These are phyloP conservation scores for Natator depressus DNA, from an alignment of 2,113 vertebrate genomes.

Conservation along the genomic window DNA sequence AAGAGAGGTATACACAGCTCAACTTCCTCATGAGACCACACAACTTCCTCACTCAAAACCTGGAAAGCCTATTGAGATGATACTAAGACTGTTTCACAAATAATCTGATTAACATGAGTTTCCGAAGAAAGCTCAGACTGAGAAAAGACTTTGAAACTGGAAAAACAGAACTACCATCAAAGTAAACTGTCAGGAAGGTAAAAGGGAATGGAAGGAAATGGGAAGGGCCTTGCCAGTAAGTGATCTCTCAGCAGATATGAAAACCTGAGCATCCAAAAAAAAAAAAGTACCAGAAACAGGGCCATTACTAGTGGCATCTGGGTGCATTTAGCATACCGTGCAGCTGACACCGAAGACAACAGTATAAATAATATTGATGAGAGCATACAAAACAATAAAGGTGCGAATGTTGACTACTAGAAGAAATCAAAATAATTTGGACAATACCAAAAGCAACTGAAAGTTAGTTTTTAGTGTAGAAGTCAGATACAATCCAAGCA, in stretches of 20 bases:
- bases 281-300: not conserved
- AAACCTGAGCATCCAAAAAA: conserved; percentile 4
- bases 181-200: conserved; percentile 66
- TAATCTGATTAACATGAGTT: conserved; percentile 58
- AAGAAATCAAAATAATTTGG: conserved; percentile 46
- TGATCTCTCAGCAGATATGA: conserved; percentile 1
- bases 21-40: not conserved
- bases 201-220: conserved; percentile 42
- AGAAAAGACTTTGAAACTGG: conserved; percentile 62
- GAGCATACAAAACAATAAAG: conserved; percentile 27
- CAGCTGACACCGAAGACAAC: conserved; percentile 20
- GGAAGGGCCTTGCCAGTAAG: conserved; percentile 47
- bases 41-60: conserved; percentile 28
- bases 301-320: not conserved
- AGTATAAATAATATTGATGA: conserved; percentile 17
- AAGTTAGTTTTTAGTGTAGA: conserved; percentile 54
- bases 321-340: not conserved
- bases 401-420: conserved; percentile 54
- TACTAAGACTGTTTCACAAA: conserved; percentile 54
- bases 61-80: conserved; percentile 38
- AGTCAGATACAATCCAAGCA: conserved; percentile 60
- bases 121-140: conserved; percentile 61
- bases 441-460: not conserved
- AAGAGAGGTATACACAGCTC: not conserved
- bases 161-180: conserved; percentile 74